phyloP scores from a whole-genome alignment of 1,140 invertebrate genomes.

The Tetranychus urticae region DNA sequence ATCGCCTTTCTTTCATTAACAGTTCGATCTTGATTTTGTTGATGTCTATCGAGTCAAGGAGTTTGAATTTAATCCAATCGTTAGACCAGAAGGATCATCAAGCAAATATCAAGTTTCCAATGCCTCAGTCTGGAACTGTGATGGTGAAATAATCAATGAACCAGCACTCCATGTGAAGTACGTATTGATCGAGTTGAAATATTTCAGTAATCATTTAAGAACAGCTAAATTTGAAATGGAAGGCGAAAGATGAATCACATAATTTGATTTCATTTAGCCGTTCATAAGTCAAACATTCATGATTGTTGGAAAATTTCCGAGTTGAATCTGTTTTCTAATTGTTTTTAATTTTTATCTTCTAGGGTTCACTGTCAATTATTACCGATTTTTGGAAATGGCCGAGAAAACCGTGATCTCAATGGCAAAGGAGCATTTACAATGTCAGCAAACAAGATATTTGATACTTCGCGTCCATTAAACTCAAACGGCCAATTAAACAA shows the following conservation, averaged over 20 bases:
- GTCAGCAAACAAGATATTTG: no score
- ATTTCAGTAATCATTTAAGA: no score
- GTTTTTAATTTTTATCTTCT: not conserved
- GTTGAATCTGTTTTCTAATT: no score
- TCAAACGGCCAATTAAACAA: no score
- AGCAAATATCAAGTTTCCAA: slow-evolving; percentile 2
- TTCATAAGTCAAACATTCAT: no score
- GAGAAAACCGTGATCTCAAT: not conserved
- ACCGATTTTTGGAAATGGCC: not conserved
- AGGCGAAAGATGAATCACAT: no score
- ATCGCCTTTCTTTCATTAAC: slow-evolving; percentile 13
- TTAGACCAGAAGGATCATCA: slow-evolving; percentile 2
- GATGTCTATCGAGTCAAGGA: slow-evolving; percentile 40
- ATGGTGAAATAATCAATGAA: slow-evolving; percentile 48
- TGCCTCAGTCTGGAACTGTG: slow-evolving; percentile 48
- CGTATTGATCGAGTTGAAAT: slow-evolving; percentile 5
- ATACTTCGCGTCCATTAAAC: no score
- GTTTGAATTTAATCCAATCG: slow-evolving; percentile 10
- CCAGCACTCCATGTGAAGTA: slow-evolving; percentile 42
- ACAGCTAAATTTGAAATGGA: no score
- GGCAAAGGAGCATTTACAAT: not conserved
- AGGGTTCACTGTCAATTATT: not conserved
- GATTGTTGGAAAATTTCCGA: no score
- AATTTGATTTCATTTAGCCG: no score
- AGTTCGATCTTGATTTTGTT: slow-evolving; percentile 50